Percentiles rank a stretch among this genome's conserved stretches.
phyloP scores from a whole-genome alignment of 2,888 invertebrate species.

The Toxonevra muliebris region DNA sequence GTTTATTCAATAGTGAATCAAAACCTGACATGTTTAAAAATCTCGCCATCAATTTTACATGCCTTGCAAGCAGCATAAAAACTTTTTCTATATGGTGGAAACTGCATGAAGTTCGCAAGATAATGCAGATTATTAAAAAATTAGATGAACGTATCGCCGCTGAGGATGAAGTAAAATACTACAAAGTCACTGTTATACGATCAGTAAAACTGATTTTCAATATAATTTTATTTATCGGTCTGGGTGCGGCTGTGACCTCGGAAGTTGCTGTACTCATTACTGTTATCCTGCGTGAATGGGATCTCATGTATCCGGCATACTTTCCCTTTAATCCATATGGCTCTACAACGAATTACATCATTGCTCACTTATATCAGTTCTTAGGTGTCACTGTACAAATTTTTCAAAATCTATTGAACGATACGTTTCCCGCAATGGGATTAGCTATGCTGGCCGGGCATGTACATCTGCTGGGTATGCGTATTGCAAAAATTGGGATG shows the following conservation, averaged over 20 bases:
- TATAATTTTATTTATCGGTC: slow-evolving; percentile 17
- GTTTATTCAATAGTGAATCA: slow-evolving; percentile 30
- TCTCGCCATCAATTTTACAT: slow-evolving; percentile 36
- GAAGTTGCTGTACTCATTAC: slow-evolving; percentile 34
- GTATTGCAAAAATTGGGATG: slow-evolving; percentile 37
- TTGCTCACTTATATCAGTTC: slow-evolving; percentile 39
- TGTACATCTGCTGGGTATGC: slow-evolving; percentile 35
- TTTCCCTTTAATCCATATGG: slow-evolving; percentile 38
- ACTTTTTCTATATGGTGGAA: slow-evolving; percentile 35
- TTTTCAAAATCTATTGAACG: slow-evolving; percentile 35
- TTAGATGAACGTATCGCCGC: slow-evolving; percentile 27
- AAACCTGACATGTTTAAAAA: slow-evolving; percentile 36
- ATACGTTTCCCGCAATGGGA: slow-evolving; percentile 36
- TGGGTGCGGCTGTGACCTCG: slow-evolving; percentile 9
- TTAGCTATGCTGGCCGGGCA: slow-evolving; percentile 40
- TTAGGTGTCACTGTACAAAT: slow-evolving; percentile 35
- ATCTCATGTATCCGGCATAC: slow-evolving; percentile 40
- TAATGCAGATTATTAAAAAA: slow-evolving; percentile 31
- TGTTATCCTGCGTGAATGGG: slow-evolving; percentile 32
- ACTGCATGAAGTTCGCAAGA: slow-evolving; percentile 28
- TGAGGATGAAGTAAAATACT: slow-evolving; percentile 29
- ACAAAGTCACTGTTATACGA: slow-evolving; percentile 15
- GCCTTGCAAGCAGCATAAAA: slow-evolving; percentile 35
- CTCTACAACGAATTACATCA: slow-evolving; percentile 15
- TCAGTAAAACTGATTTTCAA: slow-evolving; percentile 9